phyloP scores from a whole-genome alignment of 2,113 vertebrate genomes.

The Centropus unirufus region DNA sequence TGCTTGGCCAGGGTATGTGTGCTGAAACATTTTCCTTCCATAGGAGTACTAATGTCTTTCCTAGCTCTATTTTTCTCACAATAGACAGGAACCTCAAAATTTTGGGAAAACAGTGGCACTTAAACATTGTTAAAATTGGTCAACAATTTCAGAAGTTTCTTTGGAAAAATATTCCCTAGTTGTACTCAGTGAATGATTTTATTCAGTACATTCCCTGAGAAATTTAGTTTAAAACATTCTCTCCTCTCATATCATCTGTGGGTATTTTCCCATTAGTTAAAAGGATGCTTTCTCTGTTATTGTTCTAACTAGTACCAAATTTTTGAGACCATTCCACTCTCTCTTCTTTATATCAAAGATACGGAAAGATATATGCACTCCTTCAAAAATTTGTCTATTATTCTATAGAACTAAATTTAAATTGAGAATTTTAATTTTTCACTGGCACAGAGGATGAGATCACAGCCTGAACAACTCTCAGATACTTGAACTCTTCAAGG shows the following conservation, averaged over 20 bases:
- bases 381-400: not conserved
- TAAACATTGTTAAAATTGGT: not conserved
- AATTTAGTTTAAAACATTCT: not conserved
- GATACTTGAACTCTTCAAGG: conserved; percentile 10
- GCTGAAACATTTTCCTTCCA: not conserved
- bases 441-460: not conserved
- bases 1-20: not conserved
- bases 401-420: not conserved
- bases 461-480: not conserved
- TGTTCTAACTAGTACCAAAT: not conserved
- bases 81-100: not conserved
- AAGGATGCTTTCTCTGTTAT: not conserved
- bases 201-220: not conserved
- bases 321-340: not conserved
- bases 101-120: not conserved
- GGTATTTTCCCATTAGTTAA: not conserved
- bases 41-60: not conserved
- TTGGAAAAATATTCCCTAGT: not conserved
- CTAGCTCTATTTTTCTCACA: not conserved
- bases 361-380: not conserved
- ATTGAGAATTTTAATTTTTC: not conserved
- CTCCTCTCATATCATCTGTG: not conserved
- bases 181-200: not conserved
- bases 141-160: not conserved
- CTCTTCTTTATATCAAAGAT: not conserved